Conservation (phyloP, 2,113 vertebrate species). For the Macquaria australasica region DNA sequence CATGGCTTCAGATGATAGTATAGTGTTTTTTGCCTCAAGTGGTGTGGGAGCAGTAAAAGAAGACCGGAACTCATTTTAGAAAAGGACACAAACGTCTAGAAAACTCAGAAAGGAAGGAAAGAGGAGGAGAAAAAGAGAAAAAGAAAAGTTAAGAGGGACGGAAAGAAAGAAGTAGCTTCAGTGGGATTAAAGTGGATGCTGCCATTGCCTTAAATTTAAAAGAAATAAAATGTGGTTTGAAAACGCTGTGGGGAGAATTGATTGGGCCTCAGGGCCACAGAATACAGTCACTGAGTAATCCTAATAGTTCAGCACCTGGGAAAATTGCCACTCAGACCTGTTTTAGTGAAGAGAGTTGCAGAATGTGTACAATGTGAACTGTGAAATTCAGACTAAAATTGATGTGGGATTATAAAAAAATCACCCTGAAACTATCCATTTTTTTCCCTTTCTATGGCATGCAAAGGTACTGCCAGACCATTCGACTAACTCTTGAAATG, state of each 20-base stretch:
- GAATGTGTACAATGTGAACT: not conserved
- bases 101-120: not conserved
- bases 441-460: slow-evolving; percentile 21
- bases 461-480: not conserved
- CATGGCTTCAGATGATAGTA: not conserved
- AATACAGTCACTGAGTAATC: slow-evolving; percentile 31
- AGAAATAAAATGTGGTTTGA: slow-evolving; percentile 35
- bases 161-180: not conserved
- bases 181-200: slow-evolving; percentile 32
- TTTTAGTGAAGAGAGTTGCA: slow-evolving; percentile 37
- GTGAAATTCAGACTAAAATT: slow-evolving; percentile 26
- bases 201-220: slow-evolving; percentile 24
- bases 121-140: too few species aligned
- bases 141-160: not conserved
- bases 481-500: slow-evolving; percentile 47
- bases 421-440: not conserved
- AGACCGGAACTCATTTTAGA: not conserved
- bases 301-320: slow-evolving; percentile 42
- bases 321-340: slow-evolving; percentile 46
- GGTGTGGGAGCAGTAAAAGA: slow-evolving; percentile 2
- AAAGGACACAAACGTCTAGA: not conserved
- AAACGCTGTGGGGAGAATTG: slow-evolving; percentile 28
- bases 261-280: slow-evolving; percentile 45
- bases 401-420: not conserved
- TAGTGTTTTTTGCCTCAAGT: not conserved